Percentiles rank a stretch among this genome's conserved stretches.
Conservation (phyloP, 2,113 vertebrate genomes). For the Coregonus clupeaformis region DNA sequence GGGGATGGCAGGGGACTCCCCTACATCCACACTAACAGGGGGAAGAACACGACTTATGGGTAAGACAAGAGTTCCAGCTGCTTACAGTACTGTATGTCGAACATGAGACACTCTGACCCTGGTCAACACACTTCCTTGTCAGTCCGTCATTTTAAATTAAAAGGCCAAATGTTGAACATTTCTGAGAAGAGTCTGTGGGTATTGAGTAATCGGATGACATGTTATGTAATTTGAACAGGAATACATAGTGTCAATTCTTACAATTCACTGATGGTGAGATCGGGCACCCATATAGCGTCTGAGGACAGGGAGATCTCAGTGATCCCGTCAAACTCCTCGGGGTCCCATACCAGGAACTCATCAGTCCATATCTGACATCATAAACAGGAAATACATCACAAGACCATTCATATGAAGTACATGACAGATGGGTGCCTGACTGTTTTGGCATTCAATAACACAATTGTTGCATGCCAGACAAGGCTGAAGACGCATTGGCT, state of each 20-base stretch:
- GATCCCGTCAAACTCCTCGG: constrained; percentile 78
- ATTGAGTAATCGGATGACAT: no score
- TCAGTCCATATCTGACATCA: constrained; percentile 78
- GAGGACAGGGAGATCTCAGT: constrained; percentile 81
- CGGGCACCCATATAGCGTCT: constrained; percentile 79
- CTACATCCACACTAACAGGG: constrained; percentile 73
- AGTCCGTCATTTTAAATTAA: neutral
- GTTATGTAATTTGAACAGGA: no score
- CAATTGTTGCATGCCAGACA: no score
- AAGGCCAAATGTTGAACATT: no score
- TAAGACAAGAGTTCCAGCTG: neutral
- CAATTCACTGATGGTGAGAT: constrained; percentile 80
- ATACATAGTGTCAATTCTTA: constrained; percentile 47
- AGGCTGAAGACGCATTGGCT: no score
- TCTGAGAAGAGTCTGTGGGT: no score
- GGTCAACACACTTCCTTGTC: neutral
- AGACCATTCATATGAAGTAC: neutral
- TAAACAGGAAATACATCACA: neutral
- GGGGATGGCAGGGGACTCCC: constrained; percentile 74
- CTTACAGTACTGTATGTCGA: neutral
- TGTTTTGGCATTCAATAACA: no score
- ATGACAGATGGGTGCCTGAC: neutral
- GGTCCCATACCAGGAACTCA: constrained; percentile 83
- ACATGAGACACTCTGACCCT: constrained; percentile 17
- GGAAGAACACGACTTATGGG: neutral